Evolutionary conservation across 2,113 vertebrate species (phyloP), one percentile per base, ranked within the genome.

Genomic region (Himantopus leucocephalus): DNA sequence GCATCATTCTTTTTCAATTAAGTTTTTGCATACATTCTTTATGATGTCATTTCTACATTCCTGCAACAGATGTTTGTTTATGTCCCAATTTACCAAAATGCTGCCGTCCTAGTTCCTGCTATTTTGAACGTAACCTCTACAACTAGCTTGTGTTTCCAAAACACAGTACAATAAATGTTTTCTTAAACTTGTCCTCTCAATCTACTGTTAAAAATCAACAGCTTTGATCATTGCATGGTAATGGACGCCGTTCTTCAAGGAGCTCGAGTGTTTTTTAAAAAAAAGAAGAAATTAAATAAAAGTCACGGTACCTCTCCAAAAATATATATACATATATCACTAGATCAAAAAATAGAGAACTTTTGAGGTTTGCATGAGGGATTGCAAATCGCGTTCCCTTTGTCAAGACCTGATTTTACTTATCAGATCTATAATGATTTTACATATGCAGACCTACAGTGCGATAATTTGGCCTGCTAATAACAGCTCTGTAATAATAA

Each of bases 1-100:
- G 94, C 96, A 98, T 98, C 97, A 98, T 97, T 98, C 97, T 98
- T 98, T 98, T 98, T 97, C 98, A 98, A 98, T 98, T 98, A 98
- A 98, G 98, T 98, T 96, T 98, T 98, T 98, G 97, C 98, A 98
- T 97, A 98, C 97, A 98, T 98, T 97, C 98, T 98, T 98, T 98
- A 98, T 98, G 98, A 98, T 98, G 98, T 98, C 98, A 98, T 98
- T 98, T 97, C 97, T 98, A 90, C 97, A 98, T 98, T 97, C 97
- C 96, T 97, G 95, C 96, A 98, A 98, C 98, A 98, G 98, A 98
- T 98, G 98, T 97, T 98, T 98, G 97, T 98, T 98, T 98, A 98
- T 97, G 96, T 97, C 96, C 96, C 96, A 97, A 98, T 98, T 98
- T 98, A 95, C 97, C 90, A 94, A 98, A 98, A 86, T 92, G 97